These are phyloP conservation scores for Athalia circularis DNA, from an alignment of 2,888 invertebrate genomes.

Conservation along the genomic window DNA sequence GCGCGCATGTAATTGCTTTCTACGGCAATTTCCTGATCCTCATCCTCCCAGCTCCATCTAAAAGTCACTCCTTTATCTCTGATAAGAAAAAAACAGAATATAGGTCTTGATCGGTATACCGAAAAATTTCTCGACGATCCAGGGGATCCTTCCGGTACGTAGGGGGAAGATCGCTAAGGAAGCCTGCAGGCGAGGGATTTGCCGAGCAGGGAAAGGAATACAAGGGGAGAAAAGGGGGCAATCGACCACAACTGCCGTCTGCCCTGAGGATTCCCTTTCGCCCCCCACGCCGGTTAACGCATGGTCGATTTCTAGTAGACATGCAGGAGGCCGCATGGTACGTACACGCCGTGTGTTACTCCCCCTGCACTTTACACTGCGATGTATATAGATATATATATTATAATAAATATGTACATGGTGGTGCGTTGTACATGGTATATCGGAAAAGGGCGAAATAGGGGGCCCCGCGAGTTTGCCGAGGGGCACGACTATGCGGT, in stretches of 20 bases:
- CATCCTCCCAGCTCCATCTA: too few species aligned
- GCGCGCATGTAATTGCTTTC: too few species aligned
- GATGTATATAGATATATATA: not conserved
- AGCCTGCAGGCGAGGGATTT: not conserved
- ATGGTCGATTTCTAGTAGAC: conserved; percentile 29
- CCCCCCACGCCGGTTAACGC: conserved; percentile 24
- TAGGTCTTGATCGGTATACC: too few species aligned
- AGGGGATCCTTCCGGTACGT: conserved; percentile 2
- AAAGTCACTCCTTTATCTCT: too few species aligned
- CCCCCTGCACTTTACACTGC: conserved; percentile 38
- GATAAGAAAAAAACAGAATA: too few species aligned
- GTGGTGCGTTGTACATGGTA: too few species aligned
- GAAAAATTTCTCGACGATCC: not conserved
- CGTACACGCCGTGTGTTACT: conserved; percentile 8
- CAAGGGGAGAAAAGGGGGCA: conserved; percentile 10
- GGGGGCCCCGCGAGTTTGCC: not conserved
- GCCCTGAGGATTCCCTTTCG: conserved; percentile 34
- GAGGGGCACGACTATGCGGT: conserved; percentile 16
- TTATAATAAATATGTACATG: too few species aligned
- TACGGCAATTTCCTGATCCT: too few species aligned
- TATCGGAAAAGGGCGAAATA: not conserved
- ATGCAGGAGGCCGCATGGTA: not conserved
- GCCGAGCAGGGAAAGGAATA: conserved; percentile 1
- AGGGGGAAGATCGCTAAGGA: not conserved
- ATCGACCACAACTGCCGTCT: conserved; percentile 43